phyloP scores from a whole-genome alignment of 2,797 vertebrate genomes.

The Argyrosomus regius region DNA sequence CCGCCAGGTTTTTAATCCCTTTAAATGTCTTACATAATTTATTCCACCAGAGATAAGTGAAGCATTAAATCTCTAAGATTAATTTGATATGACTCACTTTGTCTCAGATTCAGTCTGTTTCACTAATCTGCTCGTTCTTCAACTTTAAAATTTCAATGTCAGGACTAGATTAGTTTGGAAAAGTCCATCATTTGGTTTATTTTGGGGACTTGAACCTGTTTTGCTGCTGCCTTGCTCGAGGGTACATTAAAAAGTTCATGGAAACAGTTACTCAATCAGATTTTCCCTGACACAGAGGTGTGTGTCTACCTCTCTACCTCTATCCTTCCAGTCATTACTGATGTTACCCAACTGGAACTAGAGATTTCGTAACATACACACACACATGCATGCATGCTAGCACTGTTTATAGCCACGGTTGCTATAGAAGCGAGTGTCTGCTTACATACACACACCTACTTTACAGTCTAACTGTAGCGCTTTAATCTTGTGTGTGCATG shows the following conservation, averaged over 20 bases:
- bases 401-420: conserved; percentile 25
- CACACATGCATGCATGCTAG: not conserved
- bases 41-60: too few relatives aligned
- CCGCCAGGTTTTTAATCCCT: not conserved
- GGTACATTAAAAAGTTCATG: not conserved
- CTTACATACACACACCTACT: conserved; percentile 31
- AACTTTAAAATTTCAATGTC: not conserved
- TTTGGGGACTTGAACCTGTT: not conserved
- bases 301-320: conserved; percentile 3
- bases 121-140: not conserved
- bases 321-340: not conserved
- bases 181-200: not conserved
- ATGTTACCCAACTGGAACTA: conserved; percentile 1
- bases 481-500: conserved; percentile 10
- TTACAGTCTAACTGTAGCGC: not conserved
- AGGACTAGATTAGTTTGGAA: not conserved
- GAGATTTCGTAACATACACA: conserved; percentile 33
- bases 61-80: not conserved
- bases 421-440: conserved; percentile 30
- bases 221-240: not conserved
- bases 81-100: conserved; percentile 9
- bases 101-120: not conserved
- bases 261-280: conserved; percentile 32
- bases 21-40: not conserved
- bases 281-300: not conserved